phyloP scores from a whole-genome alignment of 35 echinoderm and acorn worm species.

The Patiria miniata region DNA sequence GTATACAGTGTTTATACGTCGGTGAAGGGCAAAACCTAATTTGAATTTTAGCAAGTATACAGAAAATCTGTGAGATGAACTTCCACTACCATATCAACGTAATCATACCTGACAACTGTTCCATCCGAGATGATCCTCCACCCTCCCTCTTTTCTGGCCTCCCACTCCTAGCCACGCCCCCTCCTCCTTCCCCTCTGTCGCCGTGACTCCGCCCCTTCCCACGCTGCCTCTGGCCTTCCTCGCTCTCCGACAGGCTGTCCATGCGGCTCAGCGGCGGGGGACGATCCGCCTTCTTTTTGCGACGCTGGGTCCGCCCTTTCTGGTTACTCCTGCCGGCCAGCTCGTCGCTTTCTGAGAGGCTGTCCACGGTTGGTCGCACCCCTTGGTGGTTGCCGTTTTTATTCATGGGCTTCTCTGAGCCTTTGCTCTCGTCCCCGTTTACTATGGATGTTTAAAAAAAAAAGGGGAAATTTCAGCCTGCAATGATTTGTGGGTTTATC shows the following conservation, averaged over 20 bases:
- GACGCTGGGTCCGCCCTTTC: constrained; percentile 35
- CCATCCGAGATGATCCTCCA: neutral
- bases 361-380: constrained; percentile 23
- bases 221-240: constrained; percentile 58
- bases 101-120: neutral
- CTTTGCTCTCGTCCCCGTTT: neutral
- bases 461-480: no score
- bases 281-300: constrained; percentile 40
- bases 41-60: no score
- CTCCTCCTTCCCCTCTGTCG: constrained; percentile 13
- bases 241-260: constrained; percentile 87
- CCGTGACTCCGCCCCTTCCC: constrained; percentile 36
- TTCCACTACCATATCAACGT: neutral
- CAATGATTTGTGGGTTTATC: no score
- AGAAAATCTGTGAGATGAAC: no score
- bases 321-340: constrained; percentile 19
- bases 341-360: constrained; percentile 67
- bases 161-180: constrained; percentile 38
- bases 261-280: constrained; percentile 22
- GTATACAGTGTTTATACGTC: no score
- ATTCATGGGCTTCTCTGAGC: neutral
- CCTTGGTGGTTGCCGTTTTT: neutral
- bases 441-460: no score
- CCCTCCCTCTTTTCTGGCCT: constrained; percentile 17
- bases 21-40: no score